Conservation (phyloP, 2,797 vertebrate genomes). For the Enteromius argenteus region DNA sequence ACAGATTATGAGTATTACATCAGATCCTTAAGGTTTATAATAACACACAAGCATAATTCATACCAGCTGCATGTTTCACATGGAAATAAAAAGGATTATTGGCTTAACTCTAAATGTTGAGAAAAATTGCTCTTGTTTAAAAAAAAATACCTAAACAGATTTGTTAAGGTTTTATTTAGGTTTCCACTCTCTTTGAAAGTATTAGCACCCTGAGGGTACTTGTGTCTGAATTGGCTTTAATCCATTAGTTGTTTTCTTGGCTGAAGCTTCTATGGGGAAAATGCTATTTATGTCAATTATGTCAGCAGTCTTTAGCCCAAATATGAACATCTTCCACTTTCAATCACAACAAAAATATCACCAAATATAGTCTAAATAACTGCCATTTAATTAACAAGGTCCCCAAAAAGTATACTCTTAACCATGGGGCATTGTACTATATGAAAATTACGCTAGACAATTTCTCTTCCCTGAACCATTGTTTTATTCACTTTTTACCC, state of each 20-base stretch:
- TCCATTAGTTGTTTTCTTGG: background rate
- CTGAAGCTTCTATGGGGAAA: background rate
- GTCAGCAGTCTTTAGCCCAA: background rate
- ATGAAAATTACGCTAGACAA: background rate
- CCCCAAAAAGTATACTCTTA: background rate
- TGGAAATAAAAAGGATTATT: background rate
- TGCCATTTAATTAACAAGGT: background rate
- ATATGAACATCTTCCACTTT: background rate
- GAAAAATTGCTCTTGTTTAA: background rate
- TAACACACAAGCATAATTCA: background rate
- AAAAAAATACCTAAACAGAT: background rate
- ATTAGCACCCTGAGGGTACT: background rate
- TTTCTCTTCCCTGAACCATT: background rate
- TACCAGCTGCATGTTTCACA: background rate
- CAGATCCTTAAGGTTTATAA: background rate
- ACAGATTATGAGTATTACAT: background rate
- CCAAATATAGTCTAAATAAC: background rate
- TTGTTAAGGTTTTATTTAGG: background rate
- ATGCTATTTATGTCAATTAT: slow-evolving; percentile 9
- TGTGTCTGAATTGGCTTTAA: background rate
- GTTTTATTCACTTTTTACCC: background rate
- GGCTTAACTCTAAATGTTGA: background rate
- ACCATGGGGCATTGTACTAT: background rate
- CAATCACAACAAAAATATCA: background rate
- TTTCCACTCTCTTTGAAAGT: background rate